Conservation (phyloP, 1,140 invertebrate species). For the Lasaia peninsularis region DNA sequence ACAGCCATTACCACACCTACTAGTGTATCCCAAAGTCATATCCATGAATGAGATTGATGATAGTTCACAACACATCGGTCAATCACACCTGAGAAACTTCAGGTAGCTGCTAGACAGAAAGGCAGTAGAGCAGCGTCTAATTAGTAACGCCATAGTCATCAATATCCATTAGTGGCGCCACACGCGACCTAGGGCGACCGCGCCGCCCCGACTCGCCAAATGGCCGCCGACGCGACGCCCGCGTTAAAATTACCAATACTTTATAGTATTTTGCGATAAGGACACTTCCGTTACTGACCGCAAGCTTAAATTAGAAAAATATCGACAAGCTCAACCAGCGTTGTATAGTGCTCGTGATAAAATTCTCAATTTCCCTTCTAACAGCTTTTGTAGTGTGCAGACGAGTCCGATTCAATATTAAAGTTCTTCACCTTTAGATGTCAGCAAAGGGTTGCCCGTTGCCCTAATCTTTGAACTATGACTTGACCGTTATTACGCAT, state of each 20-base stretch:
- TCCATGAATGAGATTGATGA: slow-evolving; percentile 3
- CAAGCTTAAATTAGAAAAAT: slow-evolving; percentile 16
- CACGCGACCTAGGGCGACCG: slow-evolving; percentile 55
- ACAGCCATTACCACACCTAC: no score
- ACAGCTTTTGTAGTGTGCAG: slow-evolving; percentile 36
- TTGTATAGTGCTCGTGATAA: background rate
- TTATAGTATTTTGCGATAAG: slow-evolving; percentile 47
- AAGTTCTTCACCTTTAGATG: slow-evolving; percentile 66
- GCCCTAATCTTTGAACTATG: slow-evolving; percentile 77
- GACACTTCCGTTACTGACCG: slow-evolving; percentile 39
- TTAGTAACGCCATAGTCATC: slow-evolving; percentile 67
- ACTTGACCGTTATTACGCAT: slow-evolving; percentile 77
- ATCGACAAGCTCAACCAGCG: background rate
- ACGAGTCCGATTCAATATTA: slow-evolving; percentile 58
- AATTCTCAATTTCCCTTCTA: slow-evolving; percentile 7
- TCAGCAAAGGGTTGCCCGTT: slow-evolving; percentile 68
- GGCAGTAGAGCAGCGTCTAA: slow-evolving; percentile 52
- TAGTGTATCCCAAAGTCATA: background rate
- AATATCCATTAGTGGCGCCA: slow-evolving; percentile 73
- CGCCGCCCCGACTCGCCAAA: slow-evolving; percentile 50
- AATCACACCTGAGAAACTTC: slow-evolving; percentile 28
- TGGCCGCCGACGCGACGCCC: slow-evolving; percentile 29
- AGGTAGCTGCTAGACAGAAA: slow-evolving; percentile 34
- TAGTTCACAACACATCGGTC: slow-evolving; percentile 11
- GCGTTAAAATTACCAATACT: slow-evolving; percentile 46